These are phyloP conservation scores for Gallinago stenura DNA, from an alignment of 2,797 vertebrate genomes.

Conservation along the genomic window DNA sequence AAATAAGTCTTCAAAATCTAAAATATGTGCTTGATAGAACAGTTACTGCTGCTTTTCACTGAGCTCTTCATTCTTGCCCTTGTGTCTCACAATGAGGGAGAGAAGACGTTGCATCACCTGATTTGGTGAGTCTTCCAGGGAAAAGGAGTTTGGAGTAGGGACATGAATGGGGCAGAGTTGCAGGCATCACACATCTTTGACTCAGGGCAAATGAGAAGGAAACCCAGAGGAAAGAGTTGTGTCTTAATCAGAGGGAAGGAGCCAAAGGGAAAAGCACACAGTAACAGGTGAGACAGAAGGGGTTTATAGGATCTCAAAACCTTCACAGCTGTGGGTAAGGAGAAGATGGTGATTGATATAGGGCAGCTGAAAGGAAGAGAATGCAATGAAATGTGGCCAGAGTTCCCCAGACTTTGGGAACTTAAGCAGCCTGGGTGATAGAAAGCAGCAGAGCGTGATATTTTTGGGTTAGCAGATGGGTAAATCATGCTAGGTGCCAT, in stretches of 20 bases:
- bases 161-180: neutral
- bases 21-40: neutral
- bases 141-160: neutral
- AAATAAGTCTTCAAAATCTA: neutral
- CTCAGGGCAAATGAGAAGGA: neutral
- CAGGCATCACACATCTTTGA: neutral
- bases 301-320: neutral
- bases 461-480: neutral
- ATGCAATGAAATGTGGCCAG: neutral
- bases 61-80: neutral
- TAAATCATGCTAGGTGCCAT: neutral
- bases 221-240: neutral
- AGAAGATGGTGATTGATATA: neutral
- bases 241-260: neutral
- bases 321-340: neutral
- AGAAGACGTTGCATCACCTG: neutral
- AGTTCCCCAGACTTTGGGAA: neutral
- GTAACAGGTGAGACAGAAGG: neutral
- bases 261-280: neutral
- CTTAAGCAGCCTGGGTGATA: neutral
- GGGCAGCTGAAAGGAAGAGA: neutral
- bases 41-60: neutral
- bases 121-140: neutral
- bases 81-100: neutral
- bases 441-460: neutral